phyloP scores from a whole-genome alignment of 2,888 invertebrate species.

The Papilio gigon region DNA sequence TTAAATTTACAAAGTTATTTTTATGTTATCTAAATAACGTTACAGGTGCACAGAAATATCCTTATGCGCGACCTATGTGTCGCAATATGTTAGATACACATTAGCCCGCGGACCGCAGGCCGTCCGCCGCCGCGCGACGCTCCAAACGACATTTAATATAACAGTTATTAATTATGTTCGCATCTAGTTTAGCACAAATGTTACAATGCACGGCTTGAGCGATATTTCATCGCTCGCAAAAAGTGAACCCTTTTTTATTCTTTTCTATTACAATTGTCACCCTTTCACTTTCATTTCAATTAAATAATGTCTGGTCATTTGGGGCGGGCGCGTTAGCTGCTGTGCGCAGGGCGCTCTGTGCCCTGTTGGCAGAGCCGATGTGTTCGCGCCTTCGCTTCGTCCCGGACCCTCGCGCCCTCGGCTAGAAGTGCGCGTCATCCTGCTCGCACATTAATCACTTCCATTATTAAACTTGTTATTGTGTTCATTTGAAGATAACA shows the following conservation, averaged over 20 bases:
- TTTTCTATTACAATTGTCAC: conserved; percentile 82
- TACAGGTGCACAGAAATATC: conserved; percentile 33
- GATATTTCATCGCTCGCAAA: conserved; percentile 79
- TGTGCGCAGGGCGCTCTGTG: conserved; percentile 38
- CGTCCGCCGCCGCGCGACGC: neutral
- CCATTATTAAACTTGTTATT: conserved; percentile 82
- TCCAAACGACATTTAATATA: conserved; percentile 42
- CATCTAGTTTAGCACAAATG: conserved; percentile 73
- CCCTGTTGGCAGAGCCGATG: conserved; percentile 47
- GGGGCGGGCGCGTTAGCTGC: conserved; percentile 62
- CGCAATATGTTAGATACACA: conserved; percentile 9
- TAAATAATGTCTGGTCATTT: conserved; percentile 83
- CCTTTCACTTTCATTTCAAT: conserved; percentile 81
- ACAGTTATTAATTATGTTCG: conserved; percentile 50
- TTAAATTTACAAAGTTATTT: conserved; percentile 50
- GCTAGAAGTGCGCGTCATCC: conserved; percentile 79
- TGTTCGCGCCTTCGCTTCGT: conserved; percentile 65
- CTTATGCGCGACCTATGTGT: neutral
- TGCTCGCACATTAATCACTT: conserved; percentile 79
- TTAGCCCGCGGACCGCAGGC: neutral
- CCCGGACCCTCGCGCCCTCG: conserved; percentile 55
- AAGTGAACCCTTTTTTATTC: conserved; percentile 76
- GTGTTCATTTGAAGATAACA: conserved; percentile 81
- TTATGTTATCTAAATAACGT: conserved; percentile 46
- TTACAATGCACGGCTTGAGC: conserved; percentile 78